phyloP scores from a whole-genome alignment of 2,888 invertebrate genomes.

The Podotricha telesiphe region DNA sequence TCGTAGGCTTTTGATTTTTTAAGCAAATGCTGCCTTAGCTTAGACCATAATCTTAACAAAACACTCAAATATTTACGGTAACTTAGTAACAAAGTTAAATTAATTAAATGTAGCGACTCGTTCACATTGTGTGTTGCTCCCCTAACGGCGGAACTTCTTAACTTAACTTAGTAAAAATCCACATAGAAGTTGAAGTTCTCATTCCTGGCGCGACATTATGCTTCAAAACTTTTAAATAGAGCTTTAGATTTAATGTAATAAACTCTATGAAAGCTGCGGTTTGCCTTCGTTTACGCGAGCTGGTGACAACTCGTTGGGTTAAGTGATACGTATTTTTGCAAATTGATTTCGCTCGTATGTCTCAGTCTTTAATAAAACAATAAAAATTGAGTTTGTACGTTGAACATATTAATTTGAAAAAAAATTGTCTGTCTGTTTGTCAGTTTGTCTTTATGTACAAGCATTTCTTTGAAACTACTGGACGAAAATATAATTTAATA shows the following conservation, averaged over 20 bases:
- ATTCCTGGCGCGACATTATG: slow-evolving; percentile 22
- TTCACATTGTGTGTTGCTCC: slow-evolving; percentile 23
- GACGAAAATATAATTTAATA: no score
- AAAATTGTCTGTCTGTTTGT: no score
- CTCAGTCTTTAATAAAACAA: no score
- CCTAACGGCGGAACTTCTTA: slow-evolving; percentile 16
- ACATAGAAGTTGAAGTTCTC: slow-evolving; percentile 2
- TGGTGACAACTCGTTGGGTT: slow-evolving; percentile 7
- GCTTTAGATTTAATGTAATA: slow-evolving; percentile 41
- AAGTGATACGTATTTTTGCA: not conserved
- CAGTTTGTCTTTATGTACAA: no score
- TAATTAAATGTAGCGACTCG: slow-evolving; percentile 19
- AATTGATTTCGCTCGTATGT: no score
- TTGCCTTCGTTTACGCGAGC: not conserved
- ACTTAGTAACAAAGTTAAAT: not conserved
- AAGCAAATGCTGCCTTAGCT: not conserved
- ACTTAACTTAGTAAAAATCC: slow-evolving; percentile 19
- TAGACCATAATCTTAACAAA: slow-evolving; percentile 1
- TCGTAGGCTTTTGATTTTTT: no score
- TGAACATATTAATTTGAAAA: no score
- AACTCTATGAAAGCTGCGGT: slow-evolving; percentile 17
- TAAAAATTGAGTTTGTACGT: no score
- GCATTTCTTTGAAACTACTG: no score
- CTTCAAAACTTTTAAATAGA: slow-evolving; percentile 43
- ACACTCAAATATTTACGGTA: slow-evolving; percentile 6